A percentile compares a stretch with the other conserved stretches of the same genome.
Conservation (phyloP, 2,888 invertebrate species). For the Aromia moschata region DNA sequence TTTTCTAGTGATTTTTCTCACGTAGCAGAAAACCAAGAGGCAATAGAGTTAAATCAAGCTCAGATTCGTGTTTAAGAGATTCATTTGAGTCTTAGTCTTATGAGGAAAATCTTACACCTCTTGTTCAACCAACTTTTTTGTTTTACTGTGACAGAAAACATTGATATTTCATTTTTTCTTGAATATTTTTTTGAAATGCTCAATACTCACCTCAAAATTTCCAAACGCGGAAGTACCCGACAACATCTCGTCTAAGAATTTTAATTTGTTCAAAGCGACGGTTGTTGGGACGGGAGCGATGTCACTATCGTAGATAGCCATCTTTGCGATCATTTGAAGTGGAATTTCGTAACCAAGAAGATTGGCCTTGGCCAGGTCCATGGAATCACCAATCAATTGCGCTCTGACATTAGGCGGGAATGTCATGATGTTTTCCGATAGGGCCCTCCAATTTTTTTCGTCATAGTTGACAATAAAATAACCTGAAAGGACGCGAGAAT, state of each 20-base stretch:
- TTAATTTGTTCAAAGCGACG: slow-evolving; percentile 68
- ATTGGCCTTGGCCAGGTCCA: slow-evolving; percentile 69
- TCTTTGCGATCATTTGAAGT: slow-evolving; percentile 63
- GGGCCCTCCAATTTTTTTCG: slow-evolving; percentile 67
- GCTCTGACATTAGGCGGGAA: slow-evolving; percentile 71
- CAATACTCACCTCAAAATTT: slow-evolving; percentile 66
- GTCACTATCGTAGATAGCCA: slow-evolving; percentile 61
- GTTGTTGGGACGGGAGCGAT: slow-evolving; percentile 69
- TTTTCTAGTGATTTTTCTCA: too few species aligned
- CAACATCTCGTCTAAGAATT: slow-evolving; percentile 68
- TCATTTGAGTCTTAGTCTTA: too few species aligned
- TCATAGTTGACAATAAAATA: slow-evolving; percentile 77
- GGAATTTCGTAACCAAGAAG: slow-evolving; percentile 68
- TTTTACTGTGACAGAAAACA: too few species aligned
- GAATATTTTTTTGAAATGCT: not conserved
- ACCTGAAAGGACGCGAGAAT: slow-evolving; percentile 51
- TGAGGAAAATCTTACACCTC: too few species aligned
- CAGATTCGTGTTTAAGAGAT: too few species aligned
- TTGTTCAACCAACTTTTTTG: too few species aligned
- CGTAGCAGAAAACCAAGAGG: too few species aligned
- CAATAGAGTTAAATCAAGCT: too few species aligned
- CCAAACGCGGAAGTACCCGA: slow-evolving; percentile 69
- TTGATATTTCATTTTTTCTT: too few species aligned
- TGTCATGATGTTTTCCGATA: slow-evolving; percentile 65
- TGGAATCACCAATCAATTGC: slow-evolving; percentile 77